Evolutionary conservation across 2,797 vertebrate genomes (phyloP).

Genomic region (Podargus strigoides): DNA sequence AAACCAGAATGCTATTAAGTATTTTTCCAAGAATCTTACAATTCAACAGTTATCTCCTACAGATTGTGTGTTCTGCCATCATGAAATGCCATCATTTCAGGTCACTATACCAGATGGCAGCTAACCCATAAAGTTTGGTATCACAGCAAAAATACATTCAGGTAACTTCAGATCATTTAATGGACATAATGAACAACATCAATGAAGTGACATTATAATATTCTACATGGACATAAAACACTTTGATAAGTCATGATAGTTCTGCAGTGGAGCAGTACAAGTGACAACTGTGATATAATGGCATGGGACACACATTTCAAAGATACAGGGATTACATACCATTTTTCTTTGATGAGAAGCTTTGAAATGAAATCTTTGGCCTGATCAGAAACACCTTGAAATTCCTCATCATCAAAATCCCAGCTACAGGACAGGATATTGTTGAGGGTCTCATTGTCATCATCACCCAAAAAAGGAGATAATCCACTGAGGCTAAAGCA

Average conservation of each 20-base stretch:
- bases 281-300: neutral
- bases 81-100: neutral
- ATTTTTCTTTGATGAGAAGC: slow-evolving; percentile 94
- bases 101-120: neutral
- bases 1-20: slow-evolving; percentile 40
- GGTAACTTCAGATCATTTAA: neutral
- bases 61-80: neutral
- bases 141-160: neutral
- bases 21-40: neutral
- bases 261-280: neutral
- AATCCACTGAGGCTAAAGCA: slow-evolving; percentile 86
- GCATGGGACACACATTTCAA: neutral
- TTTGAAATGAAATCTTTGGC: slow-evolving; percentile 94
- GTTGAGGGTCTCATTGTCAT: slow-evolving; percentile 93
- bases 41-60: neutral
- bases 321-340: slow-evolving; percentile 69
- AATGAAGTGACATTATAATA: neutral
- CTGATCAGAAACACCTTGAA: slow-evolving; percentile 85
- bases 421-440: slow-evolving; percentile 93
- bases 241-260: neutral
- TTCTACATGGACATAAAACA: neutral
- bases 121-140: neutral
- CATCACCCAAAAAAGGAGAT: slow-evolving; percentile 94
- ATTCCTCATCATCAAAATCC: slow-evolving; percentile 93
- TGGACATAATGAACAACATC: neutral